These are phyloP conservation scores for Euschistus heros DNA, from an alignment of 1,140 invertebrate genomes.

Conservation along the genomic window DNA sequence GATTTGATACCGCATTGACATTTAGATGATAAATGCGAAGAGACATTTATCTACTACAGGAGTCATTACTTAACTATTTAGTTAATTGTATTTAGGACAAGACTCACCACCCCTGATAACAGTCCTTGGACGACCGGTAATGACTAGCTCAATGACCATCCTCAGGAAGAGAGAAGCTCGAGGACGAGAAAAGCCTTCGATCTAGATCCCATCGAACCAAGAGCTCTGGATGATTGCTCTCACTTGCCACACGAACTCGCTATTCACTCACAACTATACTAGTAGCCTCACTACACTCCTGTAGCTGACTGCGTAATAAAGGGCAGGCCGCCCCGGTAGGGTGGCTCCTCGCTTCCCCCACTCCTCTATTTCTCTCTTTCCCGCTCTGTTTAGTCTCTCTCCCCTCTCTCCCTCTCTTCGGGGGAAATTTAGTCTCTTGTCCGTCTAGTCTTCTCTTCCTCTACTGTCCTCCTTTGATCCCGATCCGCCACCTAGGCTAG, in stretches of 20 bases:
- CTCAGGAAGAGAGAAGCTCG: background rate
- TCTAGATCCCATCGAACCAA: background rate
- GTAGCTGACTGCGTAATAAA: slow-evolving; percentile 9
- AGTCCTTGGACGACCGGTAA: slow-evolving; percentile 5
- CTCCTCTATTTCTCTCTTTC: slow-evolving; percentile 4
- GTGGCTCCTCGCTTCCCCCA: background rate
- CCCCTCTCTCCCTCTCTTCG: background rate
- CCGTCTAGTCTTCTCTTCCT: too few species aligned
- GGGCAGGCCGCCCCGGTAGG: background rate
- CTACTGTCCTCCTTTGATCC: too few species aligned
- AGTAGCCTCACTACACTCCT: background rate
- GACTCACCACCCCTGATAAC: slow-evolving; percentile 1
- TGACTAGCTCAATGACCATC: slow-evolving; percentile 4
- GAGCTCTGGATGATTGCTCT: background rate
- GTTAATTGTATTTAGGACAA: too few species aligned
- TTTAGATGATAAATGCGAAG: too few species aligned
- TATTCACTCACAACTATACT: background rate
- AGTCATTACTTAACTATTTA: too few species aligned
- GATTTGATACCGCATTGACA: too few species aligned
- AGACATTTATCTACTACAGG: too few species aligned
- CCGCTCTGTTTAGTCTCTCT: background rate
- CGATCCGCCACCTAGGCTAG: too few species aligned
- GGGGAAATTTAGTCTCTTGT: too few species aligned
- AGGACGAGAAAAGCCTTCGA: background rate
- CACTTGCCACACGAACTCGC: background rate